These are phyloP conservation scores for Megathymus violae DNA, from an alignment of 1,140 invertebrate species.

Conservation along the genomic window DNA sequence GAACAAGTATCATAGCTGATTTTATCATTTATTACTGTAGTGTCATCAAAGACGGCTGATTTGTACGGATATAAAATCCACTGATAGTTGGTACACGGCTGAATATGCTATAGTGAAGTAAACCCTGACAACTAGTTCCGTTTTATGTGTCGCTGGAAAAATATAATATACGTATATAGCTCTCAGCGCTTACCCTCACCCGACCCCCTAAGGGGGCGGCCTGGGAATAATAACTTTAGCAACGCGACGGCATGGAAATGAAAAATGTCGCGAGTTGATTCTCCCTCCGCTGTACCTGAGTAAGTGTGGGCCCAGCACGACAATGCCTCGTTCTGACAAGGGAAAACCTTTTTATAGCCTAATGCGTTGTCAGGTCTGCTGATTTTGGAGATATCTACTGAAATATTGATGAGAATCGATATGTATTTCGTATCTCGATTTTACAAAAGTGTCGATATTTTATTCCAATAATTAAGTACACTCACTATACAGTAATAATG, in stretches of 20 bases:
- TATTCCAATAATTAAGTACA: too few species aligned
- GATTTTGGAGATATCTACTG: too few species aligned
- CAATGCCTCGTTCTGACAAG: constrained; percentile 1
- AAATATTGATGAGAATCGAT: too few species aligned
- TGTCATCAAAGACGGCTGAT: too few species aligned
- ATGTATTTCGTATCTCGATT: too few species aligned
- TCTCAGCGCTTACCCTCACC: constrained; percentile 15
- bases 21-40: too few species aligned
- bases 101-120: constrained; percentile 1
- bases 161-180: constrained; percentile 10
- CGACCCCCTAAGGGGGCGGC: constrained; percentile 26
- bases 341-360: too few species aligned
- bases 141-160: constrained; percentile 9
- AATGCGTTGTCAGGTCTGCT: too few species aligned
- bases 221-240: constrained; percentile 60
- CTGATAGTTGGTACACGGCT: neutral
- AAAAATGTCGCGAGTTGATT: constrained; percentile 48
- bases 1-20: too few species aligned
- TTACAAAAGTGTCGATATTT: too few species aligned
- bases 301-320: constrained; percentile 8
- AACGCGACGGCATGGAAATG: constrained; percentile 51
- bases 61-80: too few species aligned
- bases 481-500: too few species aligned
- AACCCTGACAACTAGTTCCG: constrained; percentile 22
- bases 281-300: constrained; percentile 30